Evolutionary conservation across 2,797 vertebrate genomes (phyloP), one percentile per base, ranked within the genome.

Genomic region (Enoplosus armatus): DNA sequence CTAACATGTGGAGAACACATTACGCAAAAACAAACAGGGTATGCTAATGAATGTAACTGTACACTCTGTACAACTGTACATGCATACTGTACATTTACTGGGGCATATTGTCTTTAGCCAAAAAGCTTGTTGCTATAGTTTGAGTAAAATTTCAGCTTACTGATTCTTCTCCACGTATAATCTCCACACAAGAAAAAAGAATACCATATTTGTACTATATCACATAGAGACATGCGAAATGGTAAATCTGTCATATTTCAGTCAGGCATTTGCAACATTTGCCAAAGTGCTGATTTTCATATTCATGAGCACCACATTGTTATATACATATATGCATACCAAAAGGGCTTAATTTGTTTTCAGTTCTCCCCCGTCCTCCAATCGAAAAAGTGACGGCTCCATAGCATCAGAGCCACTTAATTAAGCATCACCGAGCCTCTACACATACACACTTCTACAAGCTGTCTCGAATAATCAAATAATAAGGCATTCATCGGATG

Each of bases 371-470:
- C n/a, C 24, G 4, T 72, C 62, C 63, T 75, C 78, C 82, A 66
- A 48, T 76, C 53, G 58, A 69, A 67, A 62, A 89, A 89, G 31
- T 85, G 83, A 86, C 63, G 74, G 72, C 83, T 87, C 66, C 4
- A 16, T 75, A 29, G 84, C 86, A 88, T 87, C 87, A 76, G 59
- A 84, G 83, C 55, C 81, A 81, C 82, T 89, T 93, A 94, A 94
- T 94, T 93, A 91, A 89, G 81, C 76, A 51, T 60, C 72, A 14
- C 14, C 77, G 3, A 69, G 68, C 51, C 59, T 65, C 33, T 12
- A 48, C 59, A 60, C 62, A 41, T 22, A 50, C 74, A 70, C 68
- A 56, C 63, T 65, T 87, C 83, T 71, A 77, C 77, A 76, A 87
- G 75, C 79, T 66, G 82, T 91, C 86, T 79, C 24, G 64, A 88